Conservation (phyloP, 2,888 invertebrate species). For the Sinodicranocentrus sp. region DNA sequence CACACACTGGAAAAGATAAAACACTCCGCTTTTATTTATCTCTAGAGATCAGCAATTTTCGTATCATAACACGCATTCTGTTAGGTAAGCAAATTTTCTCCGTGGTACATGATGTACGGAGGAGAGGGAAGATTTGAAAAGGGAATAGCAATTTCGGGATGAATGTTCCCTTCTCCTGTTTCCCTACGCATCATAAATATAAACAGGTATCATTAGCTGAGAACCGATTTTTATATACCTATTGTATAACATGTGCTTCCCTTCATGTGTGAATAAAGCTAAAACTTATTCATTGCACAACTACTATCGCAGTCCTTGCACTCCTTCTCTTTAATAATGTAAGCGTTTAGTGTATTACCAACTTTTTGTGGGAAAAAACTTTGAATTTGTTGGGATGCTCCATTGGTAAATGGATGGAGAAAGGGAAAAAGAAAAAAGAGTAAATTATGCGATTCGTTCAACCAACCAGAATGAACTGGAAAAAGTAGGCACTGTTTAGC, state of each 20-base stretch:
- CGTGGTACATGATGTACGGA: not conserved
- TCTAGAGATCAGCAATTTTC: conserved; percentile 59
- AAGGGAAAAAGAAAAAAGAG: not conserved
- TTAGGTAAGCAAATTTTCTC: conserved; percentile 31
- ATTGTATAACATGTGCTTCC: too few relatives aligned
- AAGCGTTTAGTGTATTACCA: too few relatives aligned
- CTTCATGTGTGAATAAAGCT: too few relatives aligned
- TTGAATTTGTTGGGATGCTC: too few relatives aligned
- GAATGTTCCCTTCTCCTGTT: not conserved
- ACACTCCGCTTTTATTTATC: conserved; percentile 48
- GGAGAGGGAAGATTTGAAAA: not conserved
- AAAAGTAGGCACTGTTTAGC: too few relatives aligned
- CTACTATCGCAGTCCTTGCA: too few relatives aligned
- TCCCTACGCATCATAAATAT: conserved; percentile 22
- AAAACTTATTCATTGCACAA: too few relatives aligned
- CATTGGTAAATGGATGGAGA: too few relatives aligned
- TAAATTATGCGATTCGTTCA: conserved; percentile 14
- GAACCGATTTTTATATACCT: conserved; percentile 25
- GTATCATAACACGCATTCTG: conserved; percentile 36
- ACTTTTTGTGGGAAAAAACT: too few relatives aligned
- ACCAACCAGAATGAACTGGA: not conserved
- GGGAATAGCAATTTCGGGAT: not conserved
- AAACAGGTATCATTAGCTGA: conserved; percentile 24
- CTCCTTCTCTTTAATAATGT: too few relatives aligned
- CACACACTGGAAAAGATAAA: not conserved